Percentiles rank a stretch among this genome's conserved stretches.
phyloP scores from a whole-genome alignment of 2,113 vertebrate species.

The Diadophis punctatus region DNA sequence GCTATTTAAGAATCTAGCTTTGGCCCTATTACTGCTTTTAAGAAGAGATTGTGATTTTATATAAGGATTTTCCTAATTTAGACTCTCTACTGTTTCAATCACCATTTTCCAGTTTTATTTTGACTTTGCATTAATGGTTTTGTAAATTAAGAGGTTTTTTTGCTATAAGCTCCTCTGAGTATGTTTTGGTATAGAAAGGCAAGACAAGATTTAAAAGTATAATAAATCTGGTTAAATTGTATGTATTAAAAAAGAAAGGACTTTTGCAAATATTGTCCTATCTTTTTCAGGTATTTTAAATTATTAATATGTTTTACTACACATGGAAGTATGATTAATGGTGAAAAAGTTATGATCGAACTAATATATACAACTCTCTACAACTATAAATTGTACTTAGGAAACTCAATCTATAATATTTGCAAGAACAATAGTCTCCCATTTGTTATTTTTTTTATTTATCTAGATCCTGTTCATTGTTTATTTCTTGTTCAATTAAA shows the following conservation, averaged over 20 bases:
- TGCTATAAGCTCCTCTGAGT: background rate
- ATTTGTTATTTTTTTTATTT: background rate
- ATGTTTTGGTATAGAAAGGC: background rate
- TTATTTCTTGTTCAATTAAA: background rate
- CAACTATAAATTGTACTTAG: background rate
- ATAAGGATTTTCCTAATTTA: background rate
- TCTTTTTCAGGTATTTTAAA: background rate
- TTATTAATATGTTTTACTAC: background rate
- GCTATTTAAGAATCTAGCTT: background rate
- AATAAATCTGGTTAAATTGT: background rate
- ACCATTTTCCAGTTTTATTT: background rate
- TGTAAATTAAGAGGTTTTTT: background rate
- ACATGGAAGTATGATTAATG: background rate
- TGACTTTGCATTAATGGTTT: background rate
- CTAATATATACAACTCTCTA: background rate
- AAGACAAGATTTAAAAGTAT: background rate
- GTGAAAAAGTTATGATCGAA: background rate
- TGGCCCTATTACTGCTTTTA: background rate
- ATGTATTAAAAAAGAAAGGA: background rate
- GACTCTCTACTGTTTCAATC: background rate
- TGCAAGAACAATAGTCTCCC: background rate
- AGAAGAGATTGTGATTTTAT: background rate
- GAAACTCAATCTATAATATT: background rate
- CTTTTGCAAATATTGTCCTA: background rate
- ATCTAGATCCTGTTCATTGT: background rate